Evolutionary conservation across 2,888 invertebrate species (phyloP), one percentile per base, ranked within the genome.

Genomic region (Chrysomela aeneicollis): DNA sequence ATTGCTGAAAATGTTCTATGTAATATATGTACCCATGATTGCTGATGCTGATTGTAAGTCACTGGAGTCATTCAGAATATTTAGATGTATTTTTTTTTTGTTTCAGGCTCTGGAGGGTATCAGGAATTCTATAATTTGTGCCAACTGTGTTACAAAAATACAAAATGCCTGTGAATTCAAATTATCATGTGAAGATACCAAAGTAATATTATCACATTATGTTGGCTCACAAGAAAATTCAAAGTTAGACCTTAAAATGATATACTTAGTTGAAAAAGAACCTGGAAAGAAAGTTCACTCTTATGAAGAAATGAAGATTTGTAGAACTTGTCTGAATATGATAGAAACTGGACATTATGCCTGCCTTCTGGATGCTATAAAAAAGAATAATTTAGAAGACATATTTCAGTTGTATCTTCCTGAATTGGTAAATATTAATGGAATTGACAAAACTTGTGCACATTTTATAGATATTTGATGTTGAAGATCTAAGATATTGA

Each of bases 381-480:
- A 42, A 55, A 10, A 21, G 6, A 55, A 61, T 30, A 51, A 59
- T 18, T 35, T 59, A 30, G 12, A 61, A 12, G 54, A 62, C 47
- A 54, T 58, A 17, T 52, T 61, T 9, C 37, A 51, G 21, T n/a
- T 54, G 18, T 65, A 65, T 59, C 42, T 61, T 46, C 65, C 65
- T n/a, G 65, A 65, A 54, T 53, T 65, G 59, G 65, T 65, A 46
- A 65, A 61, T 51, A 59, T 46, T 37, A 37, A 21, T 22, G 35
- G 50, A 15, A 17, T n/a, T n/a, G n/a, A n/a, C n/a, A n/a, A n/a
- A n/a, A n/a, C n/a, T n/a, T n/a, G n/a, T n/a, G n/a, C n/a, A n/a
- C n/a, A n/a, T n/a, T n/a, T n/a, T n/a, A n/a, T n/a, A n/a, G n/a
- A n/a, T n/a, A n/a, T n/a, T n/a, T n/a, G n/a, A n/a, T n/a, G n/a